Conservation (phyloP, 2,113 vertebrate species). For the Lathamus discolor region DNA sequence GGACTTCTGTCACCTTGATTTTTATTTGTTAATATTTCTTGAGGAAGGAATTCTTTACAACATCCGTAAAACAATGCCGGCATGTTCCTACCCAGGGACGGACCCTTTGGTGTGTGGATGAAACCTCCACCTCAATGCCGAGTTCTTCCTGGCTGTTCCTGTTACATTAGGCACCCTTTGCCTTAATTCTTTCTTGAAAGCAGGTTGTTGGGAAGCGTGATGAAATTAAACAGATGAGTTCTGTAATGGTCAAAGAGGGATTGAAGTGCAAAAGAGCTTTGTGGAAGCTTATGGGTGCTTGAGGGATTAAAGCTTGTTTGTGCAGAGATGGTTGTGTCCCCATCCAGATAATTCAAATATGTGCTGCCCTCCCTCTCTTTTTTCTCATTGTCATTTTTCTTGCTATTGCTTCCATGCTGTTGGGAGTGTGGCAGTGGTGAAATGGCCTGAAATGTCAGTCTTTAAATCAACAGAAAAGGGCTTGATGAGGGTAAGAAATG, state of each 20-base stretch:
- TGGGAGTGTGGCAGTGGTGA: not conserved
- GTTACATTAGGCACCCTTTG: not conserved
- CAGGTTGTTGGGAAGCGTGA: not conserved
- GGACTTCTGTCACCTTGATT: not conserved
- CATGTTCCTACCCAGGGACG: not conserved
- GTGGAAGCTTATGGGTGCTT: not conserved
- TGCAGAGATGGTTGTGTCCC: not conserved
- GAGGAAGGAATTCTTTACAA: not conserved
- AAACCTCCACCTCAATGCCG: rapidly evolving
- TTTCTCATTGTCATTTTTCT: not conserved
- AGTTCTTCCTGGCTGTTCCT: rapidly evolving
- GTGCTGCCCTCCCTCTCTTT: not conserved
- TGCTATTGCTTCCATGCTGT: not conserved
- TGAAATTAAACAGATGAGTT: not conserved
- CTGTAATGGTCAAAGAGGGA: not conserved
- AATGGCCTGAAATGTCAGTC: not conserved
- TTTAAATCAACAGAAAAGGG: not conserved
- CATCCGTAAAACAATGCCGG: rapidly evolving
- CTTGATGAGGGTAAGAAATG: not conserved
- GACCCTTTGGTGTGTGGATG: not conserved
- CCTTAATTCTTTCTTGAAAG: not conserved
- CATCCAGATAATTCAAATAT: not conserved
- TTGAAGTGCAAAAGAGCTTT: not conserved
- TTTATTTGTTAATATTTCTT: rapidly evolving
- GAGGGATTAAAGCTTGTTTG: not conserved